phyloP scores from a whole-genome alignment of 1,140 invertebrate genomes.

The Diploscapter pachys region DNA sequence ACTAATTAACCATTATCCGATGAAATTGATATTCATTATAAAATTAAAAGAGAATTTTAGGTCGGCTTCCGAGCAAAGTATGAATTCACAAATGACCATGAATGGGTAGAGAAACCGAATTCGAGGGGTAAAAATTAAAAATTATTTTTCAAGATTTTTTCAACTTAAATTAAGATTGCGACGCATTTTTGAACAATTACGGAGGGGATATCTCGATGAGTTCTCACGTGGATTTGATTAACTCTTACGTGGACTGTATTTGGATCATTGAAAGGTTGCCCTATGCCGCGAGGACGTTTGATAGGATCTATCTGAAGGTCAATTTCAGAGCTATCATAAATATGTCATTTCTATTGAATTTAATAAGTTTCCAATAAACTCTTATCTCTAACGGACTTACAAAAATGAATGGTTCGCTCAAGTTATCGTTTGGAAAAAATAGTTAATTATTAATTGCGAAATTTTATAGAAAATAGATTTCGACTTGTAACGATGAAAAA shows the following conservation, averaged over 20 bases:
- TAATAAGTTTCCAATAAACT: too few relatives aligned
- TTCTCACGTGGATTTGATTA: slow-evolving; percentile 25
- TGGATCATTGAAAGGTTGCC: slow-evolving; percentile 46
- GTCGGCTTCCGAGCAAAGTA: slow-evolving; percentile 45
- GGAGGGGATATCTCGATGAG: slow-evolving; percentile 41
- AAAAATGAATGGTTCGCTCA: too few relatives aligned
- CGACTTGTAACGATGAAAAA: too few relatives aligned
- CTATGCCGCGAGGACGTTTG: slow-evolving; percentile 34
- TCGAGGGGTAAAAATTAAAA: slow-evolving; percentile 30
- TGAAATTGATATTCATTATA: not conserved
- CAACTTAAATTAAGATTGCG: slow-evolving; percentile 41
- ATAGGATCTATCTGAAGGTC: slow-evolving; percentile 41
- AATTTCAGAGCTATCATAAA: not conserved
- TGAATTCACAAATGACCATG: slow-evolving; percentile 38
- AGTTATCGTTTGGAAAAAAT: too few relatives aligned
- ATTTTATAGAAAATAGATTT: too few relatives aligned
- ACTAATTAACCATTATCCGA: too few relatives aligned
- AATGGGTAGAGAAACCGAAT: slow-evolving; percentile 41
- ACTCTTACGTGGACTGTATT: slow-evolving; percentile 45
- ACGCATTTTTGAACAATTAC: slow-evolving; percentile 42
- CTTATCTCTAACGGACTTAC: too few relatives aligned
- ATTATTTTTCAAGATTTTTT: too few relatives aligned
- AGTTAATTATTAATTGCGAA: too few relatives aligned
- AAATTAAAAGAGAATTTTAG: not conserved
- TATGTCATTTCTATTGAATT: not conserved